Base-by-base conservation (phyloP, 1,140 invertebrate species). In the Anadara kagoshimensis region DNA sequence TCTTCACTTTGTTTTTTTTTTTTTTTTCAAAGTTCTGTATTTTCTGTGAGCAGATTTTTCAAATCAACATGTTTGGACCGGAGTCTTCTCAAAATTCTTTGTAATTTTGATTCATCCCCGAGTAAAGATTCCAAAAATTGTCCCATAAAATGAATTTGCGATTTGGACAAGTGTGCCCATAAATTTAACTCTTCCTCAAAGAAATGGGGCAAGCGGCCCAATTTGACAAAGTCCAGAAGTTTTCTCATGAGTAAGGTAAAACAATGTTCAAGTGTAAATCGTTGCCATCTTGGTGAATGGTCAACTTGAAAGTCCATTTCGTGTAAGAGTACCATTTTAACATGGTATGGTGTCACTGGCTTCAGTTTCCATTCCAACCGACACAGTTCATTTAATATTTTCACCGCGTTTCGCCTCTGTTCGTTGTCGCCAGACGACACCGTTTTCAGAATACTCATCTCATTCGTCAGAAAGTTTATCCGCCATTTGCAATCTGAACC, bases 221-320 rank as follows among this genome's bases (percentile, higher is more conserved):
- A 57, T 36, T 74, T 66, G 8, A 74, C 72, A 45, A 78, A 83
- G 29, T 79, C 73, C 24, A 78, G 64, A 18, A 84, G 69, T 44
- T 75, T 74, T n/a, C 72, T 62, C 14, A 84, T 74, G 11, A 84
- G 56, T 16, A 77, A 74, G 5, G 70, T 71, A 53, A 84, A 63
- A 58, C 83, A 83, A 26, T 77, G 64, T 41, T 84, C 81, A 36
- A 79, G 56, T 2, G 78, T 68, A 20, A 73, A 61, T 22, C 83
- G 54, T 49, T 84, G 83, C 83, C 83, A 84, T 12, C 83, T 61
- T 12, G 83, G 83, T 3, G 81, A 79, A 49, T 78, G 66, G 58
- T 84, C 83, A 57, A 84, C 74, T 43, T 80, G 78, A 26, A 78
- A 79, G 57, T 84, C 79, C 24, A 81, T 75, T 49, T 84, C 83